Evolutionary conservation across 2,797 vertebrate species (phyloP).

Genomic region (Intellagama lesueurii): DNA sequence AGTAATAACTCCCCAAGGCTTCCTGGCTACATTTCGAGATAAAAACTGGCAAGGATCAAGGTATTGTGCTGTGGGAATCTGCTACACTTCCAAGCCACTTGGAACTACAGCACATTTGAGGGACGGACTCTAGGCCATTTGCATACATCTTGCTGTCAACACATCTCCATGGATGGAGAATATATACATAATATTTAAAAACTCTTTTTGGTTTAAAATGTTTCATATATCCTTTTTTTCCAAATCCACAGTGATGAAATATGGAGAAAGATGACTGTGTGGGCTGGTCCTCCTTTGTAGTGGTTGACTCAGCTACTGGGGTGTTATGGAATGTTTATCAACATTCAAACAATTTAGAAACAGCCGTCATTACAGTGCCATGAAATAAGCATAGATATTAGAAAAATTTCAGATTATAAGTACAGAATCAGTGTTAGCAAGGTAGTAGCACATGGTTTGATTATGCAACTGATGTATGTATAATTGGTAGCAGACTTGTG

Average conservation of each 20-base stretch:
- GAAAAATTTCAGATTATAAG: background rate
- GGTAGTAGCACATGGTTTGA: background rate
- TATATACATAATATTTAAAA: background rate
- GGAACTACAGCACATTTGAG: background rate
- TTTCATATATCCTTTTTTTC: background rate
- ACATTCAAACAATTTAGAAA: background rate
- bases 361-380: no score
- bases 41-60: conserved; percentile 4
- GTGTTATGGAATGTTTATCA: background rate
- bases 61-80: conserved; percentile 4
- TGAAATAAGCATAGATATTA: background rate
- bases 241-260: background rate
- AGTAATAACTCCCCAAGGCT: conserved; percentile 21
- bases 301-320: background rate
- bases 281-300: background rate
- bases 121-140: background rate
- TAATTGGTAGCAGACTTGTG: background rate
- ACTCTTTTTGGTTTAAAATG: background rate
- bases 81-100: background rate
- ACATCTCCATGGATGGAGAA: background rate
- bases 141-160: background rate
- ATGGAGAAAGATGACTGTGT: background rate
- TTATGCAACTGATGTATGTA: background rate
- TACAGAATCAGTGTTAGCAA: background rate
- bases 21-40: conserved; percentile 16